Percentiles rank a stretch among this genome's conserved stretches.
Conservation (phyloP, 92 coral and sea anemone species). For the Palythoa grandis region DNA sequence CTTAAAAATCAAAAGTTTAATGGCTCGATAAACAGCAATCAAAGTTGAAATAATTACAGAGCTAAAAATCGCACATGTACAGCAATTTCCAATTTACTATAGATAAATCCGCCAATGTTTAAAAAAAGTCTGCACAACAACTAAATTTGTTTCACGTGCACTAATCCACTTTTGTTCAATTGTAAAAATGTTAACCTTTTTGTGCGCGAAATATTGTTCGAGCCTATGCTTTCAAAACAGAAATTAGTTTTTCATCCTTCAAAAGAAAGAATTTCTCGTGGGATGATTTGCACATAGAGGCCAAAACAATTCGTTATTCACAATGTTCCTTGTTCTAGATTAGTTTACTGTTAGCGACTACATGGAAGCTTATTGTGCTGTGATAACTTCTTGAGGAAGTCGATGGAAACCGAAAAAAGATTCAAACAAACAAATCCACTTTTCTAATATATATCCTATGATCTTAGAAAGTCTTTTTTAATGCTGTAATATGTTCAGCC, state of each 20-base stretch:
- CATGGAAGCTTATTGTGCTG: conserved; percentile 27
- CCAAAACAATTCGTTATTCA: conserved; percentile 35
- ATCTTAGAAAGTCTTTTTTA: conserved; percentile 29
- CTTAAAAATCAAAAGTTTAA: conserved; percentile 40
- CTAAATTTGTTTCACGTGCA: not conserved
- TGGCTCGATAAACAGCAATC: conserved; percentile 39
- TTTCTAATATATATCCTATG: conserved; percentile 9
- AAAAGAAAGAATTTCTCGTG: conserved; percentile 34
- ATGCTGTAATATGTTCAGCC: conserved; percentile 22
- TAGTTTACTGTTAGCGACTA: conserved; percentile 29
- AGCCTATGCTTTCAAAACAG: conserved; percentile 8
- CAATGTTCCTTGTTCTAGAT: conserved; percentile 9
- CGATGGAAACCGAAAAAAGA: not conserved
- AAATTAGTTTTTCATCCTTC: conserved; percentile 30
- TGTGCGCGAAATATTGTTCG: not conserved
- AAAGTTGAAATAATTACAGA: conserved; percentile 23
- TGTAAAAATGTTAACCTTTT: not conserved
- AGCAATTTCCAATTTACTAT: not conserved
- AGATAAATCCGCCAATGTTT: not conserved
- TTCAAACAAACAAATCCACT: conserved; percentile 26
- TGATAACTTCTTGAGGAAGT: conserved; percentile 19
- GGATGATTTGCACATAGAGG: conserved; percentile 9
- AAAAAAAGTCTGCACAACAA: not conserved
- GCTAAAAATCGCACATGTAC: not conserved
- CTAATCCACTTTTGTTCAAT: not conserved